A percentile compares a stretch with the other conserved stretches of the same genome.
Evolutionary conservation across 2,113 vertebrate species (phyloP).

Genomic region (Forbesichthys agassizii): DNA sequence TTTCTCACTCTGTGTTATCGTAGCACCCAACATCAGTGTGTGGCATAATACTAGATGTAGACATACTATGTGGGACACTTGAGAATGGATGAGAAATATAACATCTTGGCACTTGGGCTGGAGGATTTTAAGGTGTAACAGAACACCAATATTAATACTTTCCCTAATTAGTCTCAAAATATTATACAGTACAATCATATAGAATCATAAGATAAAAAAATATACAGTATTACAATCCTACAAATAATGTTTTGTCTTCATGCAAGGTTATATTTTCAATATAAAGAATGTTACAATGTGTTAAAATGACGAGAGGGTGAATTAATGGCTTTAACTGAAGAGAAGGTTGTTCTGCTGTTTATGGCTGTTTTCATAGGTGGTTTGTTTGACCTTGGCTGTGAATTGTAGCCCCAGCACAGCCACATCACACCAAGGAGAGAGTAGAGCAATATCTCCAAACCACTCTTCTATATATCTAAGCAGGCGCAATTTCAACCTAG

Average conservation of each 20-base stretch:
- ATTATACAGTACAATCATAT: neutral
- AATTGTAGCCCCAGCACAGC: slow-evolving; percentile 49
- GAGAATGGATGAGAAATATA: too few species aligned
- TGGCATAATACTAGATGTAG: slow-evolving; percentile 17
- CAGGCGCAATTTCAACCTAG: slow-evolving; percentile 46
- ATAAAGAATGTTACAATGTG: neutral
- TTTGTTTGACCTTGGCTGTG: slow-evolving; percentile 62
- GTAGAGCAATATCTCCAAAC: slow-evolving; percentile 11
- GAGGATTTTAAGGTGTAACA: neutral
- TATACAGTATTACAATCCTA: too few species aligned
- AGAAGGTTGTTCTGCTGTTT: slow-evolving; percentile 32
- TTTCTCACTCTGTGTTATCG: slow-evolving; percentile 39
- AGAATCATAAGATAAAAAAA: too few species aligned
- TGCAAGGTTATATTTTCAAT: neutral
- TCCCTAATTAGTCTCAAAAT: neutral
- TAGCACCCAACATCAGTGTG: slow-evolving; percentile 37
- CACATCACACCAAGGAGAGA: slow-evolving; percentile 20
- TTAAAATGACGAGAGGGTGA: neutral
- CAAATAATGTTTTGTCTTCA: neutral
- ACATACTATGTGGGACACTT: neutral
- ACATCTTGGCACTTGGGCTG: neutral
- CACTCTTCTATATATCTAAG: slow-evolving; percentile 55
- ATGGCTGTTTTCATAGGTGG: slow-evolving; percentile 32
- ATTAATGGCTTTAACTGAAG: slow-evolving; percentile 9
- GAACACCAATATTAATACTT: neutral